These are phyloP conservation scores for Drosophila mimica DNA, from an alignment of 2,888 invertebrate genomes.

Conservation along the genomic window DNA sequence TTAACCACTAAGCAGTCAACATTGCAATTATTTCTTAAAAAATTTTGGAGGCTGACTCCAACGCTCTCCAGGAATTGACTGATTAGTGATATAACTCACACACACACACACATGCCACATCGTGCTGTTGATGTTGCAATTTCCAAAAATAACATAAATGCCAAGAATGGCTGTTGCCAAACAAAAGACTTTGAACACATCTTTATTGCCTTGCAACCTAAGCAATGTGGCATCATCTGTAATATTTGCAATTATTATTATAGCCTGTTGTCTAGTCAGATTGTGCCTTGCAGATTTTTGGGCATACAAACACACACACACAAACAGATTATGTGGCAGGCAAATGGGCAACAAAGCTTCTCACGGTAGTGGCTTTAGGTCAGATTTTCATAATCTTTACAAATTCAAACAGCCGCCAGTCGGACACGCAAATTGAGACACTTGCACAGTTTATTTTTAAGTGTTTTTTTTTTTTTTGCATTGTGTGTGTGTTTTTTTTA, in stretches of 20 bases:
- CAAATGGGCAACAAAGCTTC: conserved; percentile 32
- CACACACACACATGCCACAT: conserved; percentile 2
- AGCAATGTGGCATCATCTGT: conserved; percentile 31
- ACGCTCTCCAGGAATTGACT: neutral
- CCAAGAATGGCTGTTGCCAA: conserved; percentile 44
- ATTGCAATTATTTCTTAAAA: neutral
- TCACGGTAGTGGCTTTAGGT: conserved; percentile 37
- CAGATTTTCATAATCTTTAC: conserved; percentile 56
- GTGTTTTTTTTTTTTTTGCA: conserved; percentile 8
- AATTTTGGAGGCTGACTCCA: neutral
- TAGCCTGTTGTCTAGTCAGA: conserved; percentile 4
- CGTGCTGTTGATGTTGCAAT: conserved; percentile 26
- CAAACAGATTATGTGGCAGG: neutral
- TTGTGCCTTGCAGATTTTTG: conserved; percentile 25
- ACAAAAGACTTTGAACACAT: conserved; percentile 73
- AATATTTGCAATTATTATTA: conserved; percentile 52
- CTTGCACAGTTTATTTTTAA: conserved; percentile 41
- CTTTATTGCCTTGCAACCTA: conserved; percentile 36
- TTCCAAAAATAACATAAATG: conserved; percentile 15
- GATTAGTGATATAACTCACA: neutral
- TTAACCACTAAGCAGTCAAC: neutral
- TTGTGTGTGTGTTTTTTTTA: neutral
- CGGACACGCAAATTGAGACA: conserved; percentile 69
- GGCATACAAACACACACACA: conserved; percentile 8
- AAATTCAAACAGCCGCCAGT: conserved; percentile 28